These are phyloP conservation scores for Brachynemurus nebulosus DNA, from an alignment of 2,888 invertebrate species.

Conservation along the genomic window DNA sequence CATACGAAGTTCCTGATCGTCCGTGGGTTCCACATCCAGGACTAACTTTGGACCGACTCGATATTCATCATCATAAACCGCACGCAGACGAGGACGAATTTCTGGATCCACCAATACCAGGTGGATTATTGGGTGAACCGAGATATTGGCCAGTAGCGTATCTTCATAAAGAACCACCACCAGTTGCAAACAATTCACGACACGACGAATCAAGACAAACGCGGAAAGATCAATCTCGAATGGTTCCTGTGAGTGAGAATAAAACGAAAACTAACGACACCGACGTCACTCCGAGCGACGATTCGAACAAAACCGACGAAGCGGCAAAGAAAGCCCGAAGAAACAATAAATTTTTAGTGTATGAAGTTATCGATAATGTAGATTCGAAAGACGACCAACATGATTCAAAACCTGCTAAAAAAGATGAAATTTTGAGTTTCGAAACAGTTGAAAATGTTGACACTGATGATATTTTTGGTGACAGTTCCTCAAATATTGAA, in stretches of 20 bases:
- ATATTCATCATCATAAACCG: slow-evolving; percentile 26
- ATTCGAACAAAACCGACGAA: not conserved
- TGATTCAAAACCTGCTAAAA: not conserved
- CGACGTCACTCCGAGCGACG: not conserved
- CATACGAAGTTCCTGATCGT: slow-evolving; percentile 31
- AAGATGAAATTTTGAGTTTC: not conserved
- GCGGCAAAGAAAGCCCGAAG: not conserved
- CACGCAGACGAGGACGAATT: slow-evolving; percentile 31
- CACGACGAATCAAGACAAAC: not conserved
- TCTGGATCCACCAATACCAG: slow-evolving; percentile 35
- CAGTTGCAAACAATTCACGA: slow-evolving; percentile 37
- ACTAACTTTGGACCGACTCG: slow-evolving; percentile 29
- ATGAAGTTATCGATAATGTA: not conserved
- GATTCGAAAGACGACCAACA: not conserved
- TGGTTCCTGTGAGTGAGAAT: not conserved
- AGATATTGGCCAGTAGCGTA: slow-evolving; percentile 67
- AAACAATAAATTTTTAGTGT: not conserved
- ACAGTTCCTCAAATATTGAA: not conserved
- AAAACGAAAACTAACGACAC: not conserved
- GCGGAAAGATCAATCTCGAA: not conserved
- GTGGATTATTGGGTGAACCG: slow-evolving; percentile 34
- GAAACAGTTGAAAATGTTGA: slow-evolving; percentile 4
- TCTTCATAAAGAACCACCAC: slow-evolving; percentile 65
- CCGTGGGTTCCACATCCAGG: slow-evolving; percentile 31
- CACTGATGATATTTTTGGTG: slow-evolving; percentile 1